These are phyloP conservation scores for Tribolium madens DNA, from an alignment of 1,140 invertebrate species.

Conservation along the genomic window DNA sequence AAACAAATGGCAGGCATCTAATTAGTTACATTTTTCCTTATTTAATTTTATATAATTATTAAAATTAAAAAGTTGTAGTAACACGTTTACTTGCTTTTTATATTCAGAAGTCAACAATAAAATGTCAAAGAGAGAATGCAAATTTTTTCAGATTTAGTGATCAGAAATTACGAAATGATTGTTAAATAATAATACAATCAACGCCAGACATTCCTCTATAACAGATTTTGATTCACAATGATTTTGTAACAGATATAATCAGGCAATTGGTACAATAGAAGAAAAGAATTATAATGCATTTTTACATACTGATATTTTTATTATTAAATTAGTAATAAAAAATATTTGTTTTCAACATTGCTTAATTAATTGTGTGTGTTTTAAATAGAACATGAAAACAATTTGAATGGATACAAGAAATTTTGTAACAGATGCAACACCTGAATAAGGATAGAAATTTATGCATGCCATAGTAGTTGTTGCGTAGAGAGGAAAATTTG, in stretches of 20 bases:
- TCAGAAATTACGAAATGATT: not conserved
- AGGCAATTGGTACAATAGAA: not conserved
- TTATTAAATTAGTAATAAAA: too few relatives aligned
- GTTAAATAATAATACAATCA: not conserved
- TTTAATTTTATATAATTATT: too few relatives aligned
- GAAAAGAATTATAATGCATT: too few relatives aligned
- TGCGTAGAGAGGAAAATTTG: not conserved
- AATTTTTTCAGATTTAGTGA: not conserved
- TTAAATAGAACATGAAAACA: too few relatives aligned
- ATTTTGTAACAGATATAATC: not conserved
- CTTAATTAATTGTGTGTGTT: too few relatives aligned
- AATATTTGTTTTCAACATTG: too few relatives aligned
- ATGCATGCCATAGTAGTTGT: not conserved
- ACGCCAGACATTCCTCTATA: not conserved
- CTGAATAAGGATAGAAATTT: not conserved
- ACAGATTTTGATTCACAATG: not conserved
- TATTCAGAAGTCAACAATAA: not conserved
- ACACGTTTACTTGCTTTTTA: not conserved
- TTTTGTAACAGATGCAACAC: too few relatives aligned
- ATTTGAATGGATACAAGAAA: too few relatives aligned
- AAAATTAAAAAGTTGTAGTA: not conserved
- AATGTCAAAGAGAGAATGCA: not conserved
- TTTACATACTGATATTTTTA: too few relatives aligned
- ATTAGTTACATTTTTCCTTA: too few relatives aligned
- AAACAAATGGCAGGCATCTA: too few relatives aligned